Conservation (phyloP, 2,888 invertebrate genomes). For the Entomobrya multifasciata region DNA sequence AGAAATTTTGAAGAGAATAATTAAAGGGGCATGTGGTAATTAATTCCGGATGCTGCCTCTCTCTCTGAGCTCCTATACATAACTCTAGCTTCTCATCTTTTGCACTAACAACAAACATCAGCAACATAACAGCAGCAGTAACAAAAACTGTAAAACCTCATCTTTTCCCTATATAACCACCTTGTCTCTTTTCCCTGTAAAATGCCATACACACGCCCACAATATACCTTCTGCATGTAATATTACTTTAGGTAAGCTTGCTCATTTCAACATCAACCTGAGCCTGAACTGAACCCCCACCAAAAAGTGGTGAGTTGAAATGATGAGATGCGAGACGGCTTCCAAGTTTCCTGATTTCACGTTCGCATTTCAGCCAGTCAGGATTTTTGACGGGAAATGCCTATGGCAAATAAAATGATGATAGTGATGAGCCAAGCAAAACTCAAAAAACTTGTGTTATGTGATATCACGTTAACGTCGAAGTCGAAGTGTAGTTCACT, state of each 20-base stretch:
- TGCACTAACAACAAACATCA: slow-evolving; percentile 19
- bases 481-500: background rate
- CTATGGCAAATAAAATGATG: slow-evolving; percentile 24
- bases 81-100: no score
- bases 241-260: background rate
- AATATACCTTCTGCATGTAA: background rate
- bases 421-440: slow-evolving; percentile 22
- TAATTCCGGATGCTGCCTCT: slow-evolving; percentile 66
- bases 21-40: slow-evolving; percentile 67
- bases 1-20: slow-evolving; percentile 63
- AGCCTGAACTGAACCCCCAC: background rate
- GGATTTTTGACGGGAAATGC: slow-evolving; percentile 45
- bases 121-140: slow-evolving; percentile 30
- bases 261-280: no score
- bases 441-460: background rate
- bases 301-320: slow-evolving; percentile 12
- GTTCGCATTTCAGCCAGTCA: slow-evolving; percentile 16
- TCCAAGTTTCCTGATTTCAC: slow-evolving; percentile 37
- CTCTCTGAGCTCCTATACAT: slow-evolving; percentile 4
- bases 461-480: background rate
- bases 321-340: slow-evolving; percentile 43
- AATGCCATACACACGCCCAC: background rate
- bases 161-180: background rate
- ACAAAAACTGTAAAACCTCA: slow-evolving; percentile 27
- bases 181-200: background rate